A percentile compares a stretch with the other conserved stretches of the same genome.
Evolutionary conservation across 2,113 vertebrate species (phyloP).

Genomic region (Setophaga coronata): DNA sequence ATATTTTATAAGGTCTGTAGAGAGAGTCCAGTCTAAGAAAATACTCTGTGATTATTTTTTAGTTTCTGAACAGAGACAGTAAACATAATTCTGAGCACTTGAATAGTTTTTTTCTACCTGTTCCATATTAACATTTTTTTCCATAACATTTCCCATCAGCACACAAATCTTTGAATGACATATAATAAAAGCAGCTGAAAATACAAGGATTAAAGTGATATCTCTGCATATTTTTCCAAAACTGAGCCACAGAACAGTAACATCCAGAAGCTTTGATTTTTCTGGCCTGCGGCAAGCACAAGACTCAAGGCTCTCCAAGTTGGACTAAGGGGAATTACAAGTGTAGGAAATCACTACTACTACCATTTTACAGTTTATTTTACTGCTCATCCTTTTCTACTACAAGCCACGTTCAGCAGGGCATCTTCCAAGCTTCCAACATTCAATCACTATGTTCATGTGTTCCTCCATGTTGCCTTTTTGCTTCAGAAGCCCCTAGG

Average conservation of each 20-base stretch:
- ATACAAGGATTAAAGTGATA: neutral
- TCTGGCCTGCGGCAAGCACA: neutral
- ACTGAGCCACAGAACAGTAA: neutral
- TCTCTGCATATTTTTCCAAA: neutral
- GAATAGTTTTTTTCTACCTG: neutral
- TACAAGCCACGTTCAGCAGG: neutral
- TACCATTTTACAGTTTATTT: accelerated
- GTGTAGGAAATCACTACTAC: too few species aligned
- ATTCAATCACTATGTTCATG: neutral
- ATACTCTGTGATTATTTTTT: neutral
- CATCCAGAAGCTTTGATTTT: neutral
- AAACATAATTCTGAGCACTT: neutral
- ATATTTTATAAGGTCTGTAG: neutral
- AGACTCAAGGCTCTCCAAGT: neutral
- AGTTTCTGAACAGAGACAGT: neutral
- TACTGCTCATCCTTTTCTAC: neutral
- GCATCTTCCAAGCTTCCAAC: neutral
- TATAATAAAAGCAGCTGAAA: neutral
- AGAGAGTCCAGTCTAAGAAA: neutral
- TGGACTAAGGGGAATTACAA: neutral
- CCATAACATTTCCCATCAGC: neutral
- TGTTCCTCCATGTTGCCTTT: neutral
- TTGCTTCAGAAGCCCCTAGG: neutral
- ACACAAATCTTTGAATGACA: neutral
- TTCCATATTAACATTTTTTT: neutral